Evolutionary conservation across 2,888 invertebrate genomes (phyloP).

Genomic region (Macaria liturata): DNA sequence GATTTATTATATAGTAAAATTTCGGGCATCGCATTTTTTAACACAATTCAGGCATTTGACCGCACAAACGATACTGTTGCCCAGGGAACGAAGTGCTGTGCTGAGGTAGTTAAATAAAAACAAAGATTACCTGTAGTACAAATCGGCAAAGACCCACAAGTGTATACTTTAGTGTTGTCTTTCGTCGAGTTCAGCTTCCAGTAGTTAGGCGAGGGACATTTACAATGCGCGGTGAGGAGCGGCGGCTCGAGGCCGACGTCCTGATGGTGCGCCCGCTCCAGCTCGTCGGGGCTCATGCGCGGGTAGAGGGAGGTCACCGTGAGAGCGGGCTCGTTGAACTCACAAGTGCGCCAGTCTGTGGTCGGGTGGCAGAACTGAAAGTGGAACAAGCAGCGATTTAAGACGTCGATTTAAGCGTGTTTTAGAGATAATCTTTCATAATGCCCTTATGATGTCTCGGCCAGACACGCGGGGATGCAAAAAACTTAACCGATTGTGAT

Average conservation of each 20-base stretch:
- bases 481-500: too few species aligned
- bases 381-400: too few species aligned
- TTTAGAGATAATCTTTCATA: too few species aligned
- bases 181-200: slow-evolving; percentile 67
- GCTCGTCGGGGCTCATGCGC: slow-evolving; percentile 65
- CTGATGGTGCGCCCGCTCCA: slow-evolving; percentile 66
- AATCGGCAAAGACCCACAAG: slow-evolving; percentile 74
- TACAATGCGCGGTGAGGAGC: slow-evolving; percentile 72
- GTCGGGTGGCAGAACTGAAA: slow-evolving; percentile 80
- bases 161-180: slow-evolving; percentile 54
- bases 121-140: slow-evolving; percentile 64
- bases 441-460: too few species aligned
- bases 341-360: slow-evolving; percentile 64
- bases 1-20: too few species aligned
- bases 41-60: too few species aligned
- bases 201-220: slow-evolving; percentile 75
- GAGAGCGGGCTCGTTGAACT: slow-evolving; percentile 58
- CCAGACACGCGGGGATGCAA: too few species aligned
- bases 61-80: too few species aligned
- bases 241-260: slow-evolving; percentile 67
- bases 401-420: too few species aligned
- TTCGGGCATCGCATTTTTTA: too few species aligned
- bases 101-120: too few species aligned
- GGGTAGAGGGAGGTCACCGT: slow-evolving; percentile 55
- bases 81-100: too few species aligned